A percentile compares a stretch with the other conserved stretches of the same genome.
Evolutionary conservation across 1,140 invertebrate species (phyloP).

Genomic region (Diprion similis): DNA sequence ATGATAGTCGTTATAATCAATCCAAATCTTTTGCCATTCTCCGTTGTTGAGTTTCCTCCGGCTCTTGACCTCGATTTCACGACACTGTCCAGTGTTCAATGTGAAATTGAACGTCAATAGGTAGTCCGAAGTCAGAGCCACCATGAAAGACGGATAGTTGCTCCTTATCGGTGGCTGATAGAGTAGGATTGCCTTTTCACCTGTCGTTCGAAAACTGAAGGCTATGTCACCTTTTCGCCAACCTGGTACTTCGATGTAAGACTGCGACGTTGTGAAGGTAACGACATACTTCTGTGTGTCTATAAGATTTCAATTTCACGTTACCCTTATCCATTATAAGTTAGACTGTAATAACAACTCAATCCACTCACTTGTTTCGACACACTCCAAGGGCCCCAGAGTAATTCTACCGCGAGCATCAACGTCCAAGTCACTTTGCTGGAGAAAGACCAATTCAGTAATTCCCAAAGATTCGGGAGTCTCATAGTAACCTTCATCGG

Average conservation of each 20-base stretch:
- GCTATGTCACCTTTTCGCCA: slow-evolving; percentile 92
- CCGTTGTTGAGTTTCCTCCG: slow-evolving; percentile 83
- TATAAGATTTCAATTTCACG: slow-evolving; percentile 52
- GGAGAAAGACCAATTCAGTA: slow-evolving; percentile 88
- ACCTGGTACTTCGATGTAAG: slow-evolving; percentile 89
- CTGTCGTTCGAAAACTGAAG: slow-evolving; percentile 91
- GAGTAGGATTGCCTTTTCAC: slow-evolving; percentile 85
- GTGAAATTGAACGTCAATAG: slow-evolving; percentile 90
- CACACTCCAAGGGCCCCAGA: slow-evolving; percentile 88
- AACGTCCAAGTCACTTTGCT: slow-evolving; percentile 81
- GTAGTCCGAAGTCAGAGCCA: slow-evolving; percentile 82
- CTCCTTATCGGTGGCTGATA: slow-evolving; percentile 88
- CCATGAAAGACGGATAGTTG: slow-evolving; percentile 91
- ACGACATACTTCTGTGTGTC: slow-evolving; percentile 92
- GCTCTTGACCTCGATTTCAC: slow-evolving; percentile 82
- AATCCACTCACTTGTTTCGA: slow-evolving; percentile 84
- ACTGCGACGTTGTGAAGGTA: slow-evolving; percentile 90
- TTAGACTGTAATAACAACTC: not conserved
- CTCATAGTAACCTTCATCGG: slow-evolving; percentile 86
- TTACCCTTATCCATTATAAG: slow-evolving; percentile 12
- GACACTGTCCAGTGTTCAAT: slow-evolving; percentile 80
- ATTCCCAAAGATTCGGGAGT: slow-evolving; percentile 83
- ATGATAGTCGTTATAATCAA: slow-evolving; percentile 91
- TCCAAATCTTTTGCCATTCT: slow-evolving; percentile 96
- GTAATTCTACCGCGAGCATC: slow-evolving; percentile 87